Conservation (phyloP, 2,888 invertebrate genomes). For the Cyrtodaria siliqua region DNA sequence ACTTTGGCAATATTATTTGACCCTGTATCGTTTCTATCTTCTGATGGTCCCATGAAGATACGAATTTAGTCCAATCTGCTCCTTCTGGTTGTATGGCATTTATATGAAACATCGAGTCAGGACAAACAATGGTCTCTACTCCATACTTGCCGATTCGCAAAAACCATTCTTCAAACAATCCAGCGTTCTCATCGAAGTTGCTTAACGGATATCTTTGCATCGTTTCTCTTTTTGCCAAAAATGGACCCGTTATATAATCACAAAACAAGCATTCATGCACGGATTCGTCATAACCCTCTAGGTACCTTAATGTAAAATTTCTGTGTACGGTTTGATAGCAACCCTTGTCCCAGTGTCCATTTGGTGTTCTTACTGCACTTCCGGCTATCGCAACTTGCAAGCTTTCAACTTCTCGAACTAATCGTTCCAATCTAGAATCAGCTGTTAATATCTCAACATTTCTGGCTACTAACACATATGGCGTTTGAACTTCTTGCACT, state of each 20-base stretch:
- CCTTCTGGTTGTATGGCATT: no score
- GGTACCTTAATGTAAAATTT: conserved; percentile 75
- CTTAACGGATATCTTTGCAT: conserved; percentile 46
- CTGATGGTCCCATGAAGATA: no score
- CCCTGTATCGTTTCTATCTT: no score
- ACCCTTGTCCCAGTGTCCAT: conserved; percentile 76
- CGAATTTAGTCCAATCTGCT: no score
- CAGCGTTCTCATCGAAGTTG: conserved; percentile 46
- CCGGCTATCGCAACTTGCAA: conserved; percentile 69
- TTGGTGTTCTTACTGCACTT: conserved; percentile 71
- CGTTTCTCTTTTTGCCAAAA: conserved; percentile 68
- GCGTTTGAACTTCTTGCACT: conserved; percentile 67
- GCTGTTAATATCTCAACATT: conserved; percentile 70
- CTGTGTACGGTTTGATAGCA: conserved; percentile 77
- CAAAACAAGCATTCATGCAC: conserved; percentile 80
- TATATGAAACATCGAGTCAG: no score
- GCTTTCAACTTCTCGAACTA: conserved; percentile 72
- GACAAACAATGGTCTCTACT: conserved; percentile 72
- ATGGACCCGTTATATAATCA: conserved; percentile 79
- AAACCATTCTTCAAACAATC: conserved; percentile 78
- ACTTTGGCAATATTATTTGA: no score
- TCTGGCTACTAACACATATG: conserved; percentile 74
- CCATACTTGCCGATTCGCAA: conserved; percentile 63
- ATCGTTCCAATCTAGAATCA: conserved; percentile 73
- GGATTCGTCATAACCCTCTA: conserved; percentile 78